These are phyloP conservation scores for Gallinago media DNA, from an alignment of 2,113 vertebrate genomes.

Conservation along the genomic window DNA sequence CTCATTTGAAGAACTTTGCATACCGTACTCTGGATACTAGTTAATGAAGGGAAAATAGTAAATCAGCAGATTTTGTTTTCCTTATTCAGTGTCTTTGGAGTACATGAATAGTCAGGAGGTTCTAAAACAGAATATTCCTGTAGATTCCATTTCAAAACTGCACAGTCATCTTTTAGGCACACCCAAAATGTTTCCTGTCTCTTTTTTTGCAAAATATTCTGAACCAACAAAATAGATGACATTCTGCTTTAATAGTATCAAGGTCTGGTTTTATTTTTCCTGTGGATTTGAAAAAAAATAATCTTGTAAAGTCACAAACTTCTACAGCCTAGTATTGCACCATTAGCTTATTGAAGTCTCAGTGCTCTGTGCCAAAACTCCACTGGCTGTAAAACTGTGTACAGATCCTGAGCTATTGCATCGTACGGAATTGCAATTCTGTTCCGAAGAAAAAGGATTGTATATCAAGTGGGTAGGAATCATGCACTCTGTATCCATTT, in stretches of 20 bases:
- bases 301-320: neutral
- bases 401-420: fast-evolving
- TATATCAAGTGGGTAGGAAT: neutral
- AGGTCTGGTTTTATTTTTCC: neutral
- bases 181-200: neutral
- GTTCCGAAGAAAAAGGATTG: neutral
- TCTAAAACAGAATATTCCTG: neutral
- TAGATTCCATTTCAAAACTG: neutral
- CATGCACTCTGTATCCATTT: neutral
- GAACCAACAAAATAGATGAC: neutral
- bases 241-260: neutral
- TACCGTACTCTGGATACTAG: neutral
- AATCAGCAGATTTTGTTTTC: neutral
- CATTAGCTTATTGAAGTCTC: neutral
- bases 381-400: neutral
- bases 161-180: neutral
- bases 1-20: neutral
- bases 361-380: neutral
- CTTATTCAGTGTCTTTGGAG: neutral
- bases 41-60: neutral
- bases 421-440: neutral
- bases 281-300: neutral
- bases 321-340: neutral
- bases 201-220: neutral
- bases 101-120: neutral